A percentile compares a stretch with the other conserved stretches of the same genome.
These are phyloP conservation scores for Drosophila asahinai DNA, from an alignment of 1,140 invertebrate genomes.

Conservation along the genomic window DNA sequence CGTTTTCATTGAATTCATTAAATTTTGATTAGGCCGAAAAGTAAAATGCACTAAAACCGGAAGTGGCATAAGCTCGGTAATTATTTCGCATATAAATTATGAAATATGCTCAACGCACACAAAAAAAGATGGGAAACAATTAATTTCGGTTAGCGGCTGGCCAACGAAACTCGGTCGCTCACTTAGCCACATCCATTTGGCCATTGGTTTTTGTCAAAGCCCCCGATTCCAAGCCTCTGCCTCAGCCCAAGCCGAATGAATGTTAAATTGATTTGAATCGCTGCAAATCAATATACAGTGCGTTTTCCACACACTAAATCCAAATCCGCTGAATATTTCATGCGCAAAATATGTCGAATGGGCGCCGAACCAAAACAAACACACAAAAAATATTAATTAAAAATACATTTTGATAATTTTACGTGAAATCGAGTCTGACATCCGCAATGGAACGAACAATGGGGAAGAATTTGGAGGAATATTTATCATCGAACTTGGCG, in stretches of 20 bases:
- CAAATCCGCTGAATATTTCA: slow-evolving; percentile 53
- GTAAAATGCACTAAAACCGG: slow-evolving; percentile 57
- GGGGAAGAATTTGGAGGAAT: slow-evolving; percentile 35
- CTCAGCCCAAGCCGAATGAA: not conserved
- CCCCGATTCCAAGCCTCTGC: not conserved
- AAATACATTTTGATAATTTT: slow-evolving; percentile 62
- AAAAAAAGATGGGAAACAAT: slow-evolving; percentile 60
- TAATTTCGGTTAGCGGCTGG: slow-evolving; percentile 68
- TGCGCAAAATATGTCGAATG: slow-evolving; percentile 43
- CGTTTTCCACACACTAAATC: slow-evolving; percentile 26
- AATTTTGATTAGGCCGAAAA: slow-evolving; percentile 67
- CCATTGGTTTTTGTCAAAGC: slow-evolving; percentile 29
- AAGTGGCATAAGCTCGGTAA: slow-evolving; percentile 73
- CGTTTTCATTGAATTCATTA: slow-evolving; percentile 55
- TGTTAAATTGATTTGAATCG: slow-evolving; percentile 8
- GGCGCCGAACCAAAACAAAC: slow-evolving; percentile 45
- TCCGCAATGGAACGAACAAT: slow-evolving; percentile 77
- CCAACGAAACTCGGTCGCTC: slow-evolving; percentile 35
- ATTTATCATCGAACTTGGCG: slow-evolving; percentile 65
- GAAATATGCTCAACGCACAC: slow-evolving; percentile 46
- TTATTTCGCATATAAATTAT: slow-evolving; percentile 76
- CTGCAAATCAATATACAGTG: slow-evolving; percentile 28
- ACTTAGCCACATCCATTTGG: slow-evolving; percentile 38
- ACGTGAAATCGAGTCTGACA: slow-evolving; percentile 69
- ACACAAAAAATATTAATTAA: slow-evolving; percentile 53